These are phyloP conservation scores for Eudasyphora cyanicolor DNA, from an alignment of 2,888 invertebrate species.

Conservation along the genomic window DNA sequence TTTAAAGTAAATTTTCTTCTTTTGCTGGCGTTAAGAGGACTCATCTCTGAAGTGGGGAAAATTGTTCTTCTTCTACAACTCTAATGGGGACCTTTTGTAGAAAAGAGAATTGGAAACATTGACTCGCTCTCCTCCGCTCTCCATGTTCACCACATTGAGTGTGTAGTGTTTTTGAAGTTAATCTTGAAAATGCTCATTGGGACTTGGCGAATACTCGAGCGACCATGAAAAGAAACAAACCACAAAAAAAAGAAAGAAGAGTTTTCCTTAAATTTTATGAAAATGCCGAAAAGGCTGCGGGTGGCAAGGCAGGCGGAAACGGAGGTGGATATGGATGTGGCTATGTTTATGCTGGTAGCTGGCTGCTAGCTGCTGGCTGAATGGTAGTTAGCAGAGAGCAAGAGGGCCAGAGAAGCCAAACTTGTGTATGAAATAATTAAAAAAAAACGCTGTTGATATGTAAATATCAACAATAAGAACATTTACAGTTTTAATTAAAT, in stretches of 20 bases:
- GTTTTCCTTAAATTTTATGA: not conserved
- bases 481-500: slow-evolving; percentile 35
- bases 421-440: slow-evolving; percentile 23
- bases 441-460: slow-evolving; percentile 31
- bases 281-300: not conserved
- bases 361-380: not conserved
- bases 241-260: not conserved
- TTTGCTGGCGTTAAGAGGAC: slow-evolving; percentile 22
- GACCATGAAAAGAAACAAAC: not conserved
- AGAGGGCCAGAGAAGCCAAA: not conserved
- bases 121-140: too few relatives aligned
- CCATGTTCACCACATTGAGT: not conserved
- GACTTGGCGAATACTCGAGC: not conserved
- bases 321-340: not conserved
- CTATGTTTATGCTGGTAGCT: not conserved
- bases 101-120: not conserved
- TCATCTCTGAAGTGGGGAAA: not conserved
- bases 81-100: slow-evolving; percentile 2
- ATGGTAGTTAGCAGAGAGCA: not conserved
- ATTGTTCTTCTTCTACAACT: not conserved
- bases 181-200: slow-evolving; percentile 19
- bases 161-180: slow-evolving; percentile 2
- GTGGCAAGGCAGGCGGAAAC: not conserved
- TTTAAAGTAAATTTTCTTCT: slow-evolving; percentile 28
- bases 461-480: slow-evolving; percentile 35